phyloP scores from a whole-genome alignment of 2,888 invertebrate genomes.

The Diloba caeruleocephala region DNA sequence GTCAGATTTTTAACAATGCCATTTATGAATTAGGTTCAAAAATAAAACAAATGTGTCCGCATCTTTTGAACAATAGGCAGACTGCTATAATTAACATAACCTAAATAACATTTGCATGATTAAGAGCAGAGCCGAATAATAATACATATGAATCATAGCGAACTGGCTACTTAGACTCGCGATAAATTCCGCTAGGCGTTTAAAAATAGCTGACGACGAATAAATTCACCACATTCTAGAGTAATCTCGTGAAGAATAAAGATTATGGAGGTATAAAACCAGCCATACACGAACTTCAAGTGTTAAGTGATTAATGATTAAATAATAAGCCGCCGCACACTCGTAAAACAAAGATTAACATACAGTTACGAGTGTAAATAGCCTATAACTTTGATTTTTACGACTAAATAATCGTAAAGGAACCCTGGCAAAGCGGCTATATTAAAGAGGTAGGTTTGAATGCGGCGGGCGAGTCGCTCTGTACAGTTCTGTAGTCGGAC shows the following conservation, averaged over 20 bases:
- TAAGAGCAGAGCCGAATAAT: constrained; percentile 29
- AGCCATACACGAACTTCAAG: constrained; percentile 73
- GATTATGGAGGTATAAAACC: constrained; percentile 69
- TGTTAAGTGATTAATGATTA: constrained; percentile 87
- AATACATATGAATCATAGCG: constrained; percentile 48
- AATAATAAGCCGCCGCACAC: constrained; percentile 86
- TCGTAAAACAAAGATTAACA: constrained; percentile 89
- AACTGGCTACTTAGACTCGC: constrained; percentile 28
- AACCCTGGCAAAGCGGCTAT: constrained; percentile 78
- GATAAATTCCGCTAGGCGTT: constrained; percentile 51
- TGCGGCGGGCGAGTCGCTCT: constrained; percentile 45
- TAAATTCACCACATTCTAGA: constrained; percentile 51
- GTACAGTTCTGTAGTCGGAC: constrained; percentile 64
- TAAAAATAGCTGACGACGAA: constrained; percentile 55
- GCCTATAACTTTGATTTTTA: constrained; percentile 90
- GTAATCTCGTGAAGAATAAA: constrained; percentile 58
- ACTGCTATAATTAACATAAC: constrained; percentile 30
- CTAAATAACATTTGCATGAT: constrained; percentile 38
- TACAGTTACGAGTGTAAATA: constrained; percentile 88
- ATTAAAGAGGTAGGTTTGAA: constrained; percentile 61
- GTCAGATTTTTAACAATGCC: background rate
- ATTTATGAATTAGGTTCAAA: constrained; percentile 6
- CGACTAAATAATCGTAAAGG: constrained; percentile 90
- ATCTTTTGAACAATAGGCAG: constrained; percentile 19
- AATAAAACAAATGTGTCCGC: constrained; percentile 11